Base-by-base conservation (phyloP, 2,888 invertebrate species). In the Torymus auratus region DNA sequence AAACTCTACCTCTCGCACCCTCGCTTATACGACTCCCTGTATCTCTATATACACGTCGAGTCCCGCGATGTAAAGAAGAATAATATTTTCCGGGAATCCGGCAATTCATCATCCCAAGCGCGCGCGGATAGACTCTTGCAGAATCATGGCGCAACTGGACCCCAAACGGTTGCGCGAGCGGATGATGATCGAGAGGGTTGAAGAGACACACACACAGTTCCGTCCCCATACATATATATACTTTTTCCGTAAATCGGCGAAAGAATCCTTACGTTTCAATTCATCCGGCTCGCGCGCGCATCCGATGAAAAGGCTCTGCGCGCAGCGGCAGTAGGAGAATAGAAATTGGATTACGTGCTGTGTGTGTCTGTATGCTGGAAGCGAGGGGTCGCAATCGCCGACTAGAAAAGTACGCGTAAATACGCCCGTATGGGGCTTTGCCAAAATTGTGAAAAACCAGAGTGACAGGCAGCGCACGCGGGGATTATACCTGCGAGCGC, bases 381-480 rank as follows among this genome's bases (percentile, higher is more conserved):
- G 56, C 70, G 80, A 56, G 68, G 23, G 28, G 56, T 61, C 77
- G 86, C 82, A 88, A 87, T 85, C 86, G 82, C 86, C 86, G 88
- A 87, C 87, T 87, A 84, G 83, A 86, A 88, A 88, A 89, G 88
- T 86, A 87, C 84, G 82, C 84, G 87, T 89, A 90, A 90, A 90
- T 90, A 89, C 86, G 84, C 89, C 90, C 90, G 90, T 90, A 91
- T 90, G 88, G 58, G 81, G 81, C 84, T 86, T 85, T 85, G 84
- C 65, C 77, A 74, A 67, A 87, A 87, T 84, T 86, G 86, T 87
- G 86, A 86, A 87, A 86, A 85, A 82, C 84, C 83, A 65, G 80
- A 75, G 83, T 86, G 87, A 86, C 86, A 83, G 84, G 86, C 20
- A 17, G 73, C 58, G 75, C 64, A 79, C 62, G 61, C 82, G 28